Evolutionary conservation across 2,797 vertebrate species (phyloP), one percentile per base, ranked within the genome.

Genomic region (Avahi laniger): DNA sequence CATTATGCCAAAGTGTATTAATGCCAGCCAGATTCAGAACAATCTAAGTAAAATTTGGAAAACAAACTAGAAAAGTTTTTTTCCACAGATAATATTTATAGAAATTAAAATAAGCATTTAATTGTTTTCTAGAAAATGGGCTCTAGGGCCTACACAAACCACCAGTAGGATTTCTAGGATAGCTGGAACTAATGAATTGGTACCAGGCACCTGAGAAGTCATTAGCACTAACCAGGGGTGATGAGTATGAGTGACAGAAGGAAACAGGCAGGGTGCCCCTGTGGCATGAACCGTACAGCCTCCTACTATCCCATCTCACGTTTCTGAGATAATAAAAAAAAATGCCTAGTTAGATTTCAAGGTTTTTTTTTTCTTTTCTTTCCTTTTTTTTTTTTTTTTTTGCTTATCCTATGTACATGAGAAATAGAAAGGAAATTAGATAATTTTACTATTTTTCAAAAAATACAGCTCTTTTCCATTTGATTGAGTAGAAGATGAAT

Each of bases 1-100:
- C 46, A 83, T 59, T 96, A 72, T 89, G 95, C 88, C 92, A 92
- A 41, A 93, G 7, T 91, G 28, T 70, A 43, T 87, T 15, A 61
- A 78, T 73, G 69, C 20, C 41, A 72, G 54, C 57, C 61, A 80
- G 57, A 88, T 65, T 96, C 13, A 91, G 87, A 96, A 97, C 85
- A 89, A 89, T 43, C 59, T 59, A 91, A 90, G 82, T 72, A 65
- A 94, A 70, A 35, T 81, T 38, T 61, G 52, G 24, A 59, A 96
- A 93, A 96, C 13, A 94, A 95, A 69, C 0, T 2, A 67, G 12
- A 70, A 72, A 33, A 2, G 3, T 35, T 33, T n/a, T 63, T 50
- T 33, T 59, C 65, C 35, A 89, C 26, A 86, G 54, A 93, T 0
- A 63, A 93, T 18, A 86, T 65, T 65, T 80, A 83, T 0, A 50